These are phyloP conservation scores for Tachina grossa DNA, from an alignment of 2,888 invertebrate genomes.

Conservation along the genomic window DNA sequence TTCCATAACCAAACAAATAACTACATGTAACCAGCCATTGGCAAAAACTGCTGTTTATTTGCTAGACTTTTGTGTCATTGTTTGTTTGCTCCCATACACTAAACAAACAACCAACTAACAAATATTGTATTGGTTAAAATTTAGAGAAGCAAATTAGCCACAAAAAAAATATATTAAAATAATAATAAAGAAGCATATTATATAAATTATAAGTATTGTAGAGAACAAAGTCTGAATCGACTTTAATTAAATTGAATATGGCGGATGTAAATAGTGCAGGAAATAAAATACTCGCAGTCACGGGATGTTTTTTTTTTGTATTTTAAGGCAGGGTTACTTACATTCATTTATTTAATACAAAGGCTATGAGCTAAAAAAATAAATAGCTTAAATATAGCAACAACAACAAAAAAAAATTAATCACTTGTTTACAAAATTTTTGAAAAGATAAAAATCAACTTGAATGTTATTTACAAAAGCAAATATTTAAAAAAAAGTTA, in stretches of 20 bases:
- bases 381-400: not conserved
- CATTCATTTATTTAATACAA: not conserved
- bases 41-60: not conserved
- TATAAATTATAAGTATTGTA: slow-evolving; percentile 23
- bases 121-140: slow-evolving; percentile 39
- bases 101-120: slow-evolving; percentile 31
- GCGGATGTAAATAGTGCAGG: slow-evolving; percentile 54
- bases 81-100: slow-evolving; percentile 43
- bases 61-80: slow-evolving; percentile 15
- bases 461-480: no score
- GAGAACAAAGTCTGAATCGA: slow-evolving; percentile 20
- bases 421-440: no score
- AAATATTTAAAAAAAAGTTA: no score
- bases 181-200: slow-evolving; percentile 4
- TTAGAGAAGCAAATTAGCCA: slow-evolving; percentile 16
- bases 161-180: not conserved
- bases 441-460: no score
- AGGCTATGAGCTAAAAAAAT: no score
- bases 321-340: slow-evolving; percentile 36
- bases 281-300: slow-evolving; percentile 46
- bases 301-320: slow-evolving; percentile 14
- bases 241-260: slow-evolving; percentile 49
- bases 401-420: no score
- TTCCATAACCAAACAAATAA: slow-evolving; percentile 14
- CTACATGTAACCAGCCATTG: not conserved